Evolutionary conservation across 2,888 invertebrate genomes (phyloP).

Genomic region (Abscondita cerata): DNA sequence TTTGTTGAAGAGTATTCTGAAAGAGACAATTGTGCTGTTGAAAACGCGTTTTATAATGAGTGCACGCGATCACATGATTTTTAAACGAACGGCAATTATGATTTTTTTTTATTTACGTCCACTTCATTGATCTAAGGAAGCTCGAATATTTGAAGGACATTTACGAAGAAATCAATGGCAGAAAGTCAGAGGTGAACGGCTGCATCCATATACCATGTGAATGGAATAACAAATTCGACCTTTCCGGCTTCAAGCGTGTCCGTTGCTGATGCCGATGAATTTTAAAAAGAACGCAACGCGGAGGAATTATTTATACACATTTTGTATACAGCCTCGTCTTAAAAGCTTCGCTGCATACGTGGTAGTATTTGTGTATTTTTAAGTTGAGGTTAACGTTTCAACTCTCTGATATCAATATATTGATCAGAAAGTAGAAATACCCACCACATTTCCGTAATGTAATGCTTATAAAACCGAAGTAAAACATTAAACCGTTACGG

Average conservation of each 20-base stretch:
- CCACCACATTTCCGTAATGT: slow-evolving; percentile 19
- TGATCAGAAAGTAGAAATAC: slow-evolving; percentile 13
- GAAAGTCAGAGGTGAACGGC: slow-evolving; percentile 33
- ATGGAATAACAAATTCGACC: slow-evolving; percentile 42
- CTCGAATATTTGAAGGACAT: slow-evolving; percentile 24
- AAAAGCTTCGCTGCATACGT: slow-evolving; percentile 13
- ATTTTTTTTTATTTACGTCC: no score
- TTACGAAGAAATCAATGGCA: slow-evolving; percentile 30
- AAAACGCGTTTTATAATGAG: slow-evolving; percentile 28
- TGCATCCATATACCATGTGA: slow-evolving; percentile 37
- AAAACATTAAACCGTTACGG: slow-evolving; percentile 18
- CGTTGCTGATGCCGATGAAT: slow-evolving; percentile 27
- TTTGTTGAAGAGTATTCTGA: slow-evolving; percentile 16
- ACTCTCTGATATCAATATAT: slow-evolving; percentile 21
- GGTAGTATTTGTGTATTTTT: slow-evolving; percentile 17
- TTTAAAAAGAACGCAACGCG: slow-evolving; percentile 29
- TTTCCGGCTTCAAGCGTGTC: slow-evolving; percentile 36
- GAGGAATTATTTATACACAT: slow-evolving; percentile 19
- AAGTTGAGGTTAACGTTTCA: slow-evolving; percentile 20
- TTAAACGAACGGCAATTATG: neutral
- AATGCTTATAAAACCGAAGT: slow-evolving; percentile 21
- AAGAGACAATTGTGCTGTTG: slow-evolving; percentile 27
- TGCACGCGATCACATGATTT: slow-evolving; percentile 23
- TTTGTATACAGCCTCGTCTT: slow-evolving; percentile 3
- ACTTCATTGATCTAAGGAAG: slow-evolving; percentile 36